These are phyloP conservation scores for Epinotia brunnichana DNA, from an alignment of 2,888 invertebrate species.

Conservation along the genomic window DNA sequence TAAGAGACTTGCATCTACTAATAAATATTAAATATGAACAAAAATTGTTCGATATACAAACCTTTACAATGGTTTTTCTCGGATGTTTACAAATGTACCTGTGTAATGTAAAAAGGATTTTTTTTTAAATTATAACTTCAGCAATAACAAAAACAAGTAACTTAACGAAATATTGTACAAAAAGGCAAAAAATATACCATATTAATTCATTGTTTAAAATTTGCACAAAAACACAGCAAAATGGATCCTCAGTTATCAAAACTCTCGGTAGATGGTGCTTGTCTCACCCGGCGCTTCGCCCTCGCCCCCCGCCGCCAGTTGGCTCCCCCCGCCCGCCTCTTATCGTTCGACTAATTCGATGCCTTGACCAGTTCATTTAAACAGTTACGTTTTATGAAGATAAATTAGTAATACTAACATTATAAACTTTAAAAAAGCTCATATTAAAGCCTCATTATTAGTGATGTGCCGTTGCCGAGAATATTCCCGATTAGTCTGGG, in stretches of 20 bases:
- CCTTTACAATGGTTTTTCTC: too few relatives aligned
- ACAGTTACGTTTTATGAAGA: slow-evolving; percentile 31
- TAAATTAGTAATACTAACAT: background rate
- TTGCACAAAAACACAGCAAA: slow-evolving; percentile 22
- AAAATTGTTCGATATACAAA: too few relatives aligned
- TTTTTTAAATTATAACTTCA: too few relatives aligned
- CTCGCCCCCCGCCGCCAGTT: slow-evolving; percentile 20
- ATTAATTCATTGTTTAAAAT: too few relatives aligned
- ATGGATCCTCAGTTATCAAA: slow-evolving; percentile 28
- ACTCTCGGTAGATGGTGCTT: slow-evolving; percentile 45
- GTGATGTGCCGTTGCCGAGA: background rate
- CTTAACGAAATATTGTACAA: too few relatives aligned
- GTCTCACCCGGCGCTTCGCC: slow-evolving; percentile 41
- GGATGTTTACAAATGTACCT: too few relatives aligned
- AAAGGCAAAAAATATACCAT: too few relatives aligned
- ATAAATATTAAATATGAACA: too few relatives aligned
- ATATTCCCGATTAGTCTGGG: too few relatives aligned
- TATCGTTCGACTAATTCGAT: slow-evolving; percentile 25
- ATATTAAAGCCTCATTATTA: background rate
- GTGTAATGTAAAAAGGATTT: too few relatives aligned
- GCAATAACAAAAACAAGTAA: too few relatives aligned
- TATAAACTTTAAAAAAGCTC: background rate
- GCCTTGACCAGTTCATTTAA: slow-evolving; percentile 3
- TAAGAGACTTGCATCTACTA: background rate
- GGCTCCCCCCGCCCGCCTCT: slow-evolving; percentile 37